phyloP scores from a whole-genome alignment of 2,113 vertebrate species.

The Spermophilus dauricus region DNA sequence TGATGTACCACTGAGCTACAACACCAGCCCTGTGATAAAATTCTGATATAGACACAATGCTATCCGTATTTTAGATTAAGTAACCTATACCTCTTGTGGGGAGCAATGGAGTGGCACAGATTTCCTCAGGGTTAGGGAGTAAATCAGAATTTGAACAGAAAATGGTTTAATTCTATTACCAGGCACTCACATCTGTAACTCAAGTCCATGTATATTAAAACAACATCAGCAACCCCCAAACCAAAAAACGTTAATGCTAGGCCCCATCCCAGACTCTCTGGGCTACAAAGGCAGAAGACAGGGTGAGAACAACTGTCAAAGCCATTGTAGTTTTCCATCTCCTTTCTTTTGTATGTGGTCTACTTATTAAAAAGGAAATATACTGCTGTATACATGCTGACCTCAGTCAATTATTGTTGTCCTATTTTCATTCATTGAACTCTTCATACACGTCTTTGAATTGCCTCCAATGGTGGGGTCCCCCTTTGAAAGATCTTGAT shows the following conservation, averaged over 20 bases:
- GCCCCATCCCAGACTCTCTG: background rate
- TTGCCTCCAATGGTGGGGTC: background rate
- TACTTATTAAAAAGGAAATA: background rate
- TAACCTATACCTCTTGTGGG: background rate
- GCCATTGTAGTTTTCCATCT: background rate
- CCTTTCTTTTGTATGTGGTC: background rate
- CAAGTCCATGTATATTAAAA: background rate
- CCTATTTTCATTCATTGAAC: background rate
- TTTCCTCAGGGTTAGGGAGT: background rate
- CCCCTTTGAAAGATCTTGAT: background rate
- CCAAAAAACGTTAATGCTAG: background rate
- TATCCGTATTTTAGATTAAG: background rate
- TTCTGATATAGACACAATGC: background rate
- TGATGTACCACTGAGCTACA: no score
- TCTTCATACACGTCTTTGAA: background rate
- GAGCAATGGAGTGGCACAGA: background rate
- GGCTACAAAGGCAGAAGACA: background rate
- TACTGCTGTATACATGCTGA: background rate
- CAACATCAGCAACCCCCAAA: background rate
- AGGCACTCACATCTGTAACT: background rate
- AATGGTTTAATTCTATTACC: conserved; percentile 1
- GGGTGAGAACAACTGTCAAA: background rate
- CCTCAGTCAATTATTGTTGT: background rate
- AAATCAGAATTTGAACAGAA: conserved; percentile 46
- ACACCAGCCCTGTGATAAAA: no score